Percentiles rank a stretch among this genome's conserved stretches.
Conservation (phyloP, 2,113 vertebrate species). For the Hoplias malabaricus region DNA sequence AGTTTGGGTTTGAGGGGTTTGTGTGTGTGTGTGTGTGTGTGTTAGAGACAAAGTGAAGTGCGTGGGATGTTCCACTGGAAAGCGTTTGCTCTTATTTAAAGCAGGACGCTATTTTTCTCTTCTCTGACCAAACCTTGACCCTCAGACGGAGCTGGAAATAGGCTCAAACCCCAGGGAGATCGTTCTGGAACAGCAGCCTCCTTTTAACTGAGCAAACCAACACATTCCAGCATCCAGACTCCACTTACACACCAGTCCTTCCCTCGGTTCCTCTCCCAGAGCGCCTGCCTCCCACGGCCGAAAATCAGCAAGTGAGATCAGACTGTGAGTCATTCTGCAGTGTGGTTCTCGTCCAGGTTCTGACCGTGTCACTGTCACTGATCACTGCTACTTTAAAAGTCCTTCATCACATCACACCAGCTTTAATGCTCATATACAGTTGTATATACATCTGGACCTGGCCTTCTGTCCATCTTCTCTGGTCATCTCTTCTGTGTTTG, state of each 20-base stretch:
- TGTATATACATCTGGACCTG: too few species aligned
- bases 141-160: constrained; percentile 75
- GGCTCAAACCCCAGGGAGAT: constrained; percentile 65
- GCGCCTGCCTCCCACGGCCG: too few species aligned
- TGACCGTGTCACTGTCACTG: too few species aligned
- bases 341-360: too few species aligned
- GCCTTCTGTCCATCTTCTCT: too few species aligned
- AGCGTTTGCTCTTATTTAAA: constrained; percentile 60
- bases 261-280: constrained; percentile 32
- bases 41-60: not conserved
- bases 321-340: too few species aligned
- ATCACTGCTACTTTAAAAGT: too few species aligned
- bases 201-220: constrained; percentile 49
- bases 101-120: constrained; percentile 72
- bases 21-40: not conserved
- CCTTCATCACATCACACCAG: too few species aligned
- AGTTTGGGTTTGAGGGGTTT: not conserved
- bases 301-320: too few species aligned
- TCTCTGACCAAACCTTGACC: constrained; percentile 77
- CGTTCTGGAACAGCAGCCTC: constrained; percentile 33
- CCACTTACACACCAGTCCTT: constrained; percentile 57
- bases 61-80: constrained; percentile 22
- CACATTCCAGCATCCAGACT: constrained; percentile 60
- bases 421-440: too few species aligned
- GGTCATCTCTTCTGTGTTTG: too few species aligned